Evolutionary conservation across 2,888 invertebrate genomes (phyloP).

Genomic region (Cryptosula pallasiana): DNA sequence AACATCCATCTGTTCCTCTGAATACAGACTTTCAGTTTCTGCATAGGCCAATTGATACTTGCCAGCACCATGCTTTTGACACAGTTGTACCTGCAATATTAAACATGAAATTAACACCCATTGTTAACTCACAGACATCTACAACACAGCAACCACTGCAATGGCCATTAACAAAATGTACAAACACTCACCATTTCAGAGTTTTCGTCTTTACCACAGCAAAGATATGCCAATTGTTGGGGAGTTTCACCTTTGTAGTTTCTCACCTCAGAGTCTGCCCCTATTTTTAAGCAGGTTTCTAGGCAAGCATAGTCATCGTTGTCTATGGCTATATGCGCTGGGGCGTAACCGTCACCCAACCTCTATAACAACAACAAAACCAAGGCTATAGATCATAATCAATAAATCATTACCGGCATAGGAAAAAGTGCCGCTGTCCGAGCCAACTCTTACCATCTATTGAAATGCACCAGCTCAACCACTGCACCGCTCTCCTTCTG

Average conservation of each 20-base stretch:
- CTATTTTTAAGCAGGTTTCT: neutral
- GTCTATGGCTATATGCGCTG: constrained; percentile 18
- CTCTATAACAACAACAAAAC: constrained; percentile 12
- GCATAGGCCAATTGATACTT: constrained; percentile 9
- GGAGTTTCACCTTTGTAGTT: constrained; percentile 9
- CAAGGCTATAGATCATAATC: too few species aligned
- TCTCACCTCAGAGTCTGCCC: constrained; percentile 5
- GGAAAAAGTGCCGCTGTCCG: too few species aligned
- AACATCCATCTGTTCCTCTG: constrained; percentile 8
- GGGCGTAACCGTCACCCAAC: constrained; percentile 14
- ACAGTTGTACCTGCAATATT: neutral
- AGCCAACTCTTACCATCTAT: too few species aligned
- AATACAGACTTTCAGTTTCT: neutral
- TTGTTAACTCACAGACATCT: too few species aligned
- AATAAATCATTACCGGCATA: too few species aligned
- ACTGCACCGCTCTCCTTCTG: neutral
- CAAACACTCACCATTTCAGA: neutral
- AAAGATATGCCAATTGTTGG: constrained; percentile 15
- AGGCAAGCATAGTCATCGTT: constrained; percentile 17
- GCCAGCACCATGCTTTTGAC: constrained; percentile 17
- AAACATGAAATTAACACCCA: too few species aligned
- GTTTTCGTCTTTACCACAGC: neutral
- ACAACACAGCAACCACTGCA: too few species aligned
- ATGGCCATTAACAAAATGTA: neutral
- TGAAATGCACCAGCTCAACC: too few species aligned